Conservation (phyloP, 1,140 invertebrate species). For the Coptotermes formosanus region DNA sequence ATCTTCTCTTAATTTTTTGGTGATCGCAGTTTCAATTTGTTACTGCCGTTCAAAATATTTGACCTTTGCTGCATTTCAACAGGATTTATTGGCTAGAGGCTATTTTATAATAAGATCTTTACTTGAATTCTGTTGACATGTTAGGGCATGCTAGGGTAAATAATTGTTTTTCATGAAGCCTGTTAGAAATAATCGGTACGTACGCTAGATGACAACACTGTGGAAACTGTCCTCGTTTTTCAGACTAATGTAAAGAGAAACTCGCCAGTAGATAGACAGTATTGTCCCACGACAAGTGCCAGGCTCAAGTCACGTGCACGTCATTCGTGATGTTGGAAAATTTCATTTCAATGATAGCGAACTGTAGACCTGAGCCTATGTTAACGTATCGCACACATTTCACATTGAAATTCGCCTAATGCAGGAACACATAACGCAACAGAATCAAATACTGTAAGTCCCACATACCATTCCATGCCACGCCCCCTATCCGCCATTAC, state of each 20-base stretch:
- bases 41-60: too few species aligned
- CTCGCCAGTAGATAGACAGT: neutral
- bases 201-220: too few species aligned
- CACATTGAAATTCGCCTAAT: neutral
- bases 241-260: too few species aligned
- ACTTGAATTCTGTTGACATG: too few species aligned
- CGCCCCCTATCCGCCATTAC: constrained; percentile 30
- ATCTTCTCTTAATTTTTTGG: too few species aligned
- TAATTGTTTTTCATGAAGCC: too few species aligned
- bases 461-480: constrained; percentile 1
- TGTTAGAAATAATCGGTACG: too few species aligned
- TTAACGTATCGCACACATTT: neutral
- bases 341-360: neutral
- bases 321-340: neutral
- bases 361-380: neutral
- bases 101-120: too few species aligned
- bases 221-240: neutral
- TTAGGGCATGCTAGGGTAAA: too few species aligned
- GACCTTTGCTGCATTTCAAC: too few species aligned
- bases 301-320: neutral
- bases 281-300: neutral
- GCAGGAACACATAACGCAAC: neutral
- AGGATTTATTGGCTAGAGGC: too few species aligned
- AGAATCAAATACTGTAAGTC: neutral
- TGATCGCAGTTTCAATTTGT: too few species aligned